Base-by-base conservation (phyloP, 30 jellyfish, hydroid and myxozoan species). In the Mastigias papua region DNA sequence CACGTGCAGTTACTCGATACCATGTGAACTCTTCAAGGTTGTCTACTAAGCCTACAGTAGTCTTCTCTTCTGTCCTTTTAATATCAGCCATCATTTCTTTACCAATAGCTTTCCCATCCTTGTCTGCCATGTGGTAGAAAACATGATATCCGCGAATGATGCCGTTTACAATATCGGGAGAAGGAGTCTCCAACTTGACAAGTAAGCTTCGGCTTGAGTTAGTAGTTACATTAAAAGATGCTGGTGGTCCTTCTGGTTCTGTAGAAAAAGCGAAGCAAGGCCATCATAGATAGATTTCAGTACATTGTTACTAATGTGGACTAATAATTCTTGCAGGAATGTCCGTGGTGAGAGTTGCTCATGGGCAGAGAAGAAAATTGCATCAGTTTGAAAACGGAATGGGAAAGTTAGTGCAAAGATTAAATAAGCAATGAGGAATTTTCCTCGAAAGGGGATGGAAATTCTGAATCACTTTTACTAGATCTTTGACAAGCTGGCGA, bases 221-320 rank as follows among this genome's bases (percentile, higher is more conserved):
- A 23, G 73, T 90, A 9, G 48, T 42, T 30, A 50, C 82, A 48
- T 48, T 23, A 37, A 77, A 13, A 22, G 50, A 25, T 23, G 32
- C 54, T 15, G 96, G 96, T 0, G 96, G 90, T 0, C 86, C 96
- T 25, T 76, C 86, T 0, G 96, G 96, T 15, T 42, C 54, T 42
- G 54, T 42, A 15, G 54, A 15, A 42, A 8, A 42, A 42, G 13
- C 13, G 54, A 42, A 42, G 13, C 13, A 15, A 42, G 54, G 13
- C 7, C 54, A 0, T 42, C 54, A 4, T 8, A 42, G 54, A 42
- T 42, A 42, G 13, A 42, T 15, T 4, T 0, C 13, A 42, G 13
- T 42, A 15, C 13, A n/a, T n/a, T n/a, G n/a, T n/a, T n/a, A n/a
- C n/a, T n/a, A n/a, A n/a, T n/a, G n/a, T n/a, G n/a, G n/a, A n/a